Evolutionary conservation across 2,797 vertebrate species (phyloP).

Genomic region (Silurus aristotelis): DNA sequence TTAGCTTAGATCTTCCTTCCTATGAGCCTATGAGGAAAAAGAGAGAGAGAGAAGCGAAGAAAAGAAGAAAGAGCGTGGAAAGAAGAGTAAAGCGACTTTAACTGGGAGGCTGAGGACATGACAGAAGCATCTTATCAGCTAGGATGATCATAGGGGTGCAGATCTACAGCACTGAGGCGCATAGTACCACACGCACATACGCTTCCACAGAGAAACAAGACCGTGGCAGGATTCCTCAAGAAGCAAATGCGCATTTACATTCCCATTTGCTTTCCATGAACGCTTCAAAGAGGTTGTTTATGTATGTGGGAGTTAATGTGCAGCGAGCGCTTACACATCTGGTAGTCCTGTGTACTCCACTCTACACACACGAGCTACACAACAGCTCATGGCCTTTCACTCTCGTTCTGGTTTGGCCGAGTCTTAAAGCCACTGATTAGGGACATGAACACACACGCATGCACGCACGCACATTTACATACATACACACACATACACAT

Average conservation of each 20-base stretch:
- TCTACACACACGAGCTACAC: constrained; percentile 1
- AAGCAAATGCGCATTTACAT: constrained; percentile 5
- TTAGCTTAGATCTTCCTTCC: background rate
- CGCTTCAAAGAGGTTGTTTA: constrained; percentile 39
- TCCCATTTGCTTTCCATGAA: background rate
- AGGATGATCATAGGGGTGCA: constrained; percentile 48
- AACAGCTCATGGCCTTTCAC: constrained; percentile 34
- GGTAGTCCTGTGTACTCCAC: constrained; percentile 1
- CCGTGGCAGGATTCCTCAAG: background rate
- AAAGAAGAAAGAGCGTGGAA: constrained; percentile 15
- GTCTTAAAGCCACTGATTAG: constrained; percentile 49
- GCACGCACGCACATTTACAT: constrained; percentile 25
- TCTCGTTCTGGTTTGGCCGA: constrained; percentile 44
- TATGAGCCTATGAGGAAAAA: background rate
- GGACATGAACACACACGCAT: constrained; percentile 37
- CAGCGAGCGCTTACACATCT: constrained; percentile 35
- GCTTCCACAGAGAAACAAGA: background rate
- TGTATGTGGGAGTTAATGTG: constrained; percentile 34
- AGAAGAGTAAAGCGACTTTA: constrained; percentile 33
- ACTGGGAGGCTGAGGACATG: constrained; percentile 44
- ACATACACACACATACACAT: background rate
- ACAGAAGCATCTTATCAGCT: constrained; percentile 52
- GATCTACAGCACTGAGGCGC: constrained; percentile 36
- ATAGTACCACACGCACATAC: constrained; percentile 41
- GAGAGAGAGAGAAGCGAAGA: background rate